Conservation (phyloP, 1,140 invertebrate species). For the Penaeus indicus region DNA sequence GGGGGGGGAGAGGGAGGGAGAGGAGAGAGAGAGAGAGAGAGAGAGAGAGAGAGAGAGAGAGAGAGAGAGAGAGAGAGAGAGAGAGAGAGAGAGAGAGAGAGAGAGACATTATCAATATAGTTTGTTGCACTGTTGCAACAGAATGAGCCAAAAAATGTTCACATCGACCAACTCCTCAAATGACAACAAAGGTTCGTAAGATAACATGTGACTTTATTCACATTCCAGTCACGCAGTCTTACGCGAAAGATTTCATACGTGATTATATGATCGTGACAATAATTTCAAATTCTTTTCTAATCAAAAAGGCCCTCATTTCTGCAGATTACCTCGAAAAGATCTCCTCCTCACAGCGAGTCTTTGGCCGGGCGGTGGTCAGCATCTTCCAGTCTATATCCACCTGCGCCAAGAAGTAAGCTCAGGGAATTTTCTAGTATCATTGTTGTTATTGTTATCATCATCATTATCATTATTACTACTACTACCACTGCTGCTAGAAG, state of each 20-base stretch:
- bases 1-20: not conserved
- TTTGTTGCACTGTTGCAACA: too few species aligned
- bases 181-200: too few species aligned
- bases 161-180: too few species aligned
- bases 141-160: too few species aligned
- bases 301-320: too few species aligned
- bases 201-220: too few species aligned
- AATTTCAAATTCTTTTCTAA: too few species aligned
- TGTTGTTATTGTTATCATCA: not conserved
- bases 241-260: too few species aligned
- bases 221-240: too few species aligned
- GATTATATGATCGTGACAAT: too few species aligned
- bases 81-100: constrained; percentile 20
- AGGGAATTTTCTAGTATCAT: too few species aligned
- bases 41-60: not conserved
- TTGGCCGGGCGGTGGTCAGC: constrained; percentile 87
- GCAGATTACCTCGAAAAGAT: constrained; percentile 82
- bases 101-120: too few species aligned
- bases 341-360: constrained; percentile 86
- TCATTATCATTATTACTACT: not conserved
- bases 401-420: not conserved
- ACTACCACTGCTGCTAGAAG: not conserved
- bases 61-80: not conserved
- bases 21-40: not conserved
- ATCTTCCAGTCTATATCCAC: constrained; percentile 93